Percentiles rank a stretch among this genome's conserved stretches.
Conservation (phyloP, 2,113 vertebrate species). For the Charadrius vociferus region DNA sequence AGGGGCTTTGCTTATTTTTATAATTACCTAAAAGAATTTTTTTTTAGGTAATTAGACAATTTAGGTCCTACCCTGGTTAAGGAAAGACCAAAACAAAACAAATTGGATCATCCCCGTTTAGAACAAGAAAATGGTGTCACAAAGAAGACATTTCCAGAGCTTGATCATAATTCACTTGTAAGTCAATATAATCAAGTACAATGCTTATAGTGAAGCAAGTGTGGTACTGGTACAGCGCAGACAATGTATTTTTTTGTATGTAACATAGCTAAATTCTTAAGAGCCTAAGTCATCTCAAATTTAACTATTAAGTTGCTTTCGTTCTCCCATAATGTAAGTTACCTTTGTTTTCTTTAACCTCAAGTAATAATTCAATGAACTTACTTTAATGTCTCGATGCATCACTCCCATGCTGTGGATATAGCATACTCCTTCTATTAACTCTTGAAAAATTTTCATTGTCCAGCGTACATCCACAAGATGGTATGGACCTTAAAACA, state of each 20-base stretch:
- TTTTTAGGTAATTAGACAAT: background rate
- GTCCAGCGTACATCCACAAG: constrained; percentile 78
- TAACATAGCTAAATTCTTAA: background rate
- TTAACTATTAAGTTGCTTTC: background rate
- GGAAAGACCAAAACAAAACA: background rate
- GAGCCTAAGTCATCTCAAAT: background rate
- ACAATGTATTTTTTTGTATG: background rate
- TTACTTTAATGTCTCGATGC: constrained; percentile 96
- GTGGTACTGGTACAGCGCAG: background rate
- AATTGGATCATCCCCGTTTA: background rate
- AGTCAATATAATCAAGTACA: background rate
- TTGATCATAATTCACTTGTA: background rate
- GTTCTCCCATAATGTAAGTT: background rate
- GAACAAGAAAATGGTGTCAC: background rate
- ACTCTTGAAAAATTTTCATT: constrained; percentile 82
- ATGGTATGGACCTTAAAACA: constrained; percentile 76
- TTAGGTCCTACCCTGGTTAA: background rate
- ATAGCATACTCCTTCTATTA: constrained; percentile 90
- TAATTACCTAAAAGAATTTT: background rate
- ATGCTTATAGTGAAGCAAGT: background rate
- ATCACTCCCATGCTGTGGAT: constrained; percentile 93
- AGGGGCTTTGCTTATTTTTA: background rate
- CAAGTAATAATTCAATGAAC: background rate
- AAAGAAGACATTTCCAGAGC: background rate
- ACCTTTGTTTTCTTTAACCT: background rate